Percentiles rank a stretch among this genome's conserved stretches.
These are phyloP conservation scores for Thumatha senex DNA, from an alignment of 2,888 invertebrate genomes.

Conservation along the genomic window DNA sequence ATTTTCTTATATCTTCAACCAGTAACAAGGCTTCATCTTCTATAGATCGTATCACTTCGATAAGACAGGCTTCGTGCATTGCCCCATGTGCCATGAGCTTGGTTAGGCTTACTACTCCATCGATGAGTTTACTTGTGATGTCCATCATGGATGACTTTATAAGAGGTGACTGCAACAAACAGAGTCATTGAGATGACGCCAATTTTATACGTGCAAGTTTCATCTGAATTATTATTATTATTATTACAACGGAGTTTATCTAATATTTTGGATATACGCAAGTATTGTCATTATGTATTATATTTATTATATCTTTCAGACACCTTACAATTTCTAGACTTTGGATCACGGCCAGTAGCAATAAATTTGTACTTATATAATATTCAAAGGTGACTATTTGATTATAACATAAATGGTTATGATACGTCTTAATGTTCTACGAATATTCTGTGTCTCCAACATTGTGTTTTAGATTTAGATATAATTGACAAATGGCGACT, in stretches of 20 bases:
- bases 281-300: constrained; percentile 3
- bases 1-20: constrained; percentile 49
- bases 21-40: constrained; percentile 67
- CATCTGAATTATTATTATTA: background rate
- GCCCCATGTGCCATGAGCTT: constrained; percentile 76
- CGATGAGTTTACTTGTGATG: constrained; percentile 62
- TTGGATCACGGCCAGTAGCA: constrained; percentile 1
- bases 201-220: background rate
- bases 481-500: background rate
- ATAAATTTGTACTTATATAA: constrained; percentile 2
- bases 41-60: constrained; percentile 68
- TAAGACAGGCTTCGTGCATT: constrained; percentile 79
- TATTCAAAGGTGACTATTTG: constrained; percentile 4
- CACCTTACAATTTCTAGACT: constrained; percentile 4
- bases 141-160: constrained; percentile 76
- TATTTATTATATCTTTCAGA: constrained; percentile 4
- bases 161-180: constrained; percentile 63
- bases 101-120: constrained; percentile 67
- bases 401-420: constrained; percentile 7
- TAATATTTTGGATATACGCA: background rate
- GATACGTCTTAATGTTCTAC: background rate
- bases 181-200: background rate
- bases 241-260: background rate
- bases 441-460: background rate
- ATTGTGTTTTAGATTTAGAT: background rate